Evolutionary conservation across 2,888 invertebrate genomes (phyloP).

Genomic region (Argyresthia goedartella): DNA sequence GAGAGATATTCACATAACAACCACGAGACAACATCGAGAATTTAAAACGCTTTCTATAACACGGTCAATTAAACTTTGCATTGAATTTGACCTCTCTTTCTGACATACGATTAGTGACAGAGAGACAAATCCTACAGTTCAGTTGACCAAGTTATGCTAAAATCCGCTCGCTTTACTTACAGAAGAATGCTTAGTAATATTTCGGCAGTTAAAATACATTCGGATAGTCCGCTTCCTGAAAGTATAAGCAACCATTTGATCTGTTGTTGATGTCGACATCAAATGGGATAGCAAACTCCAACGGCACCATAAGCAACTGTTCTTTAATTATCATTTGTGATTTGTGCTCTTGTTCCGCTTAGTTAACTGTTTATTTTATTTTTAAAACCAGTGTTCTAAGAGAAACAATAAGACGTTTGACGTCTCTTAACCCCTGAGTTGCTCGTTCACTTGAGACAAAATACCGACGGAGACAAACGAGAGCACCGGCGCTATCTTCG

Average conservation of each 20-base stretch:
- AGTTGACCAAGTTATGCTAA: constrained; percentile 2
- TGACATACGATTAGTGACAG: not conserved
- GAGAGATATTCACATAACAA: constrained; percentile 3
- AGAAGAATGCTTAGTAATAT: constrained; percentile 18
- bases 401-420: too few relatives aligned
- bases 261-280: too few relatives aligned
- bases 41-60: not conserved
- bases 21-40: constrained; percentile 17
- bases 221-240: constrained; percentile 62
- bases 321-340: too few relatives aligned
- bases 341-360: too few relatives aligned
- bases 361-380: too few relatives aligned
- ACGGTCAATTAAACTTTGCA: not conserved
- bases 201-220: constrained; percentile 57
- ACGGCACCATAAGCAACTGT: not conserved
- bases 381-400: too few relatives aligned
- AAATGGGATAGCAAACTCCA: not conserved
- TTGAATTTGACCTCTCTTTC: not conserved
- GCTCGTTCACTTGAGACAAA: too few relatives aligned
- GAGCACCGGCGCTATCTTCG: too few relatives aligned
- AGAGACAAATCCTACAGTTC: not conserved
- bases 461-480: too few relatives aligned
- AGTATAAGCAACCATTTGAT: constrained; percentile 55
- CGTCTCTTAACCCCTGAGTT: too few relatives aligned
- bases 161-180: constrained; percentile 41